Conservation (phyloP, 2,888 invertebrate genomes). For the Branchellion lobata region DNA sequence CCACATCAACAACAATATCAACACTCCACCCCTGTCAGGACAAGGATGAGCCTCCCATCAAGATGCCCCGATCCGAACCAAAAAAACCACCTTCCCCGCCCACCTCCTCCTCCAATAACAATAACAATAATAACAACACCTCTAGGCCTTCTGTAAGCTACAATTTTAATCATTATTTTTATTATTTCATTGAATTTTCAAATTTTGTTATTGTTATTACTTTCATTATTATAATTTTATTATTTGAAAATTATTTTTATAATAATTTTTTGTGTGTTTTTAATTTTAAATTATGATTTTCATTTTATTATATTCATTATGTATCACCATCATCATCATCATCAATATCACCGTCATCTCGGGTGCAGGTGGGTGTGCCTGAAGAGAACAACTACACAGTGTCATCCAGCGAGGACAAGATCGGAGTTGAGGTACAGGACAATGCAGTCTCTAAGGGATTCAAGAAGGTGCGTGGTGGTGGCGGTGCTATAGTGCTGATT, state of each 20-base stretch:
- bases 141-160: not conserved
- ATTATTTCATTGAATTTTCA: too few relatives aligned
- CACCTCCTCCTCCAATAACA: not conserved
- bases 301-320: not conserved
- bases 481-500: not conserved
- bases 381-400: conserved; percentile 61
- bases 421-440: conserved; percentile 43
- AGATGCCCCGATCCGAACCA: conserved; percentile 30
- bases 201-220: not conserved
- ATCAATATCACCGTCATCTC: not conserved
- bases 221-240: not conserved
- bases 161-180: not conserved
- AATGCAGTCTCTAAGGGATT: not conserved
- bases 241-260: not conserved
- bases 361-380: conserved; percentile 43
- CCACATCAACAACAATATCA: too few relatives aligned
- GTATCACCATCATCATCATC: not conserved
- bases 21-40: conserved; percentile 52
- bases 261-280: not conserved
- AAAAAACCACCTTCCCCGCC: conserved; percentile 24
- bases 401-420: conserved; percentile 61
- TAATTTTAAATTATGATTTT: not conserved
- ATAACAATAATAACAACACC: not conserved
- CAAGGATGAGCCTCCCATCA: conserved; percentile 48
- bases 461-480: not conserved